phyloP scores from a whole-genome alignment of 2,888 invertebrate genomes.

The Thelaira solivaga region DNA sequence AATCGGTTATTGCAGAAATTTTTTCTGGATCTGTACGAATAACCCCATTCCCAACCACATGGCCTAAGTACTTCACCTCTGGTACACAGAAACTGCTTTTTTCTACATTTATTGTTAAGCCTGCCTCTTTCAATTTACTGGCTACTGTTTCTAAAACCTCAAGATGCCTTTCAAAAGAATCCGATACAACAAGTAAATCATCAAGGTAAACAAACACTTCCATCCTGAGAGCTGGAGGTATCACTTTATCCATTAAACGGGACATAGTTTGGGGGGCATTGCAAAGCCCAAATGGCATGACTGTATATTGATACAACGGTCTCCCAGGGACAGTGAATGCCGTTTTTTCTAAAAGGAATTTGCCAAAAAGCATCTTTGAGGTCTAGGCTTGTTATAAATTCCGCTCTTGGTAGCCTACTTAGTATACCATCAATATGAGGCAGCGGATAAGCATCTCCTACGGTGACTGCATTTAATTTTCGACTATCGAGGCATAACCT shows the following conservation, averaged over 20 bases:
- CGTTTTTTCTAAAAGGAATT: no score
- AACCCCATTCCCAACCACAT: not conserved
- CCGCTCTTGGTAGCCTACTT: no score
- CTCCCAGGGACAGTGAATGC: not conserved
- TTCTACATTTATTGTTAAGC: not conserved
- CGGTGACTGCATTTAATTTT: no score
- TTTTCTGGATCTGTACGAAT: not conserved
- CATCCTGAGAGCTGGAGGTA: not conserved
- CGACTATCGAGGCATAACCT: no score
- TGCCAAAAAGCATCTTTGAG: no score
- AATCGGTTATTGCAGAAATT: not conserved
- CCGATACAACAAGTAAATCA: not conserved
- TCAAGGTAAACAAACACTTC: not conserved
- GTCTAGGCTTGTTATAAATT: no score
- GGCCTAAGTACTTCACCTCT: not conserved
- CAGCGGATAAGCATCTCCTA: no score
- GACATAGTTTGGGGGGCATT: no score
- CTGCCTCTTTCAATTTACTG: not conserved
- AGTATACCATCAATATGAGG: no score
- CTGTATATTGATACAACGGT: no score
- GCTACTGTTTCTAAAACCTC: not conserved
- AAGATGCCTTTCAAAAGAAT: not conserved
- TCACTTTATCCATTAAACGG: no score
- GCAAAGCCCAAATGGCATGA: no score
- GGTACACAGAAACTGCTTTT: not conserved